Conservation (phyloP, 2,797 vertebrate genomes). For the Momotus momota region DNA sequence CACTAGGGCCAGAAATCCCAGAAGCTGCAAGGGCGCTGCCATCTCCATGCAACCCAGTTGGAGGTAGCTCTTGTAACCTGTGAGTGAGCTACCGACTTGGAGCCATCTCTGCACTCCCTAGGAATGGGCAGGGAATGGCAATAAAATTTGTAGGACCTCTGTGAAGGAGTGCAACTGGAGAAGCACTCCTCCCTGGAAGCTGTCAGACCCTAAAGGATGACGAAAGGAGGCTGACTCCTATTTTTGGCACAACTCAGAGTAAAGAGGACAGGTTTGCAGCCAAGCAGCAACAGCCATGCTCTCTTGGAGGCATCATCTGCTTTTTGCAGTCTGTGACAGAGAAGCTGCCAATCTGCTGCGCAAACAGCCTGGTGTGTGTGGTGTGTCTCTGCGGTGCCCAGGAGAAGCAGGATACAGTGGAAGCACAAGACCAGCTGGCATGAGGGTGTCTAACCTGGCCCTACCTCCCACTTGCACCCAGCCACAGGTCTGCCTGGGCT, state of each 20-base stretch:
- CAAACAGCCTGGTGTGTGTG: background rate
- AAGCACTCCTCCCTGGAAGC: background rate
- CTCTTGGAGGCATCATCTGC: background rate
- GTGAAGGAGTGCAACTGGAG: no score
- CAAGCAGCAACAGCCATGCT: accelerated
- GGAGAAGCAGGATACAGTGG: background rate
- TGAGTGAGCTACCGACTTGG: background rate
- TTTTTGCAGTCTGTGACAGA: background rate
- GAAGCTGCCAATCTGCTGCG: background rate
- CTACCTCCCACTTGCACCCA: background rate
- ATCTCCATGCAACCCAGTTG: no score
- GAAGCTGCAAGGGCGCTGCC: background rate
- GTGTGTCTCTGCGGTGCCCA: background rate
- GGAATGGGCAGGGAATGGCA: background rate
- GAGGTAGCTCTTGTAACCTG: background rate
- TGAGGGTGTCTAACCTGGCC: background rate
- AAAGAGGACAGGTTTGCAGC: background rate
- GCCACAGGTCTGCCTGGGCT: accelerated
- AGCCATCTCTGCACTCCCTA: background rate
- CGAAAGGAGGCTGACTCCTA: background rate
- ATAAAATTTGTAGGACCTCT: background rate
- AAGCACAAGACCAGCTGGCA: background rate
- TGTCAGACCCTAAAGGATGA: background rate
- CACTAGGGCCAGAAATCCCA: background rate
- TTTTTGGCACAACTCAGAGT: background rate